phyloP scores from a whole-genome alignment of 2,113 vertebrate genomes.

The Mesoclemmys tuberculata region DNA sequence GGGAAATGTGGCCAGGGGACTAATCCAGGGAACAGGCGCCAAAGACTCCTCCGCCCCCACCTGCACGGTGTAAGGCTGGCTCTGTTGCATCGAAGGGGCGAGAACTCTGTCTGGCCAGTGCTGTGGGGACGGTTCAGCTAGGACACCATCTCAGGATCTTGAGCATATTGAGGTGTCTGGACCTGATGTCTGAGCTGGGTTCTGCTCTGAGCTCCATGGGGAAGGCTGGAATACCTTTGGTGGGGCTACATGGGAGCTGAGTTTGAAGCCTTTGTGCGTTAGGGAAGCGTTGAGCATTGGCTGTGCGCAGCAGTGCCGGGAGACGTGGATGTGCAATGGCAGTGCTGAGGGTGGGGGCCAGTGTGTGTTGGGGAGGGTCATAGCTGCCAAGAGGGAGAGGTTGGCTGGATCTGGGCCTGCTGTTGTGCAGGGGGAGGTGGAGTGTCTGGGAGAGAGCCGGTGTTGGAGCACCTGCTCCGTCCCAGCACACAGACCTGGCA shows the following conservation, averaged over 20 bases:
- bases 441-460: background rate
- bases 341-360: background rate
- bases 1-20: background rate
- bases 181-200: background rate
- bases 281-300: background rate
- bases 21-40: background rate
- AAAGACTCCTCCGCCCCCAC: background rate
- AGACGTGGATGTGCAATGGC: background rate
- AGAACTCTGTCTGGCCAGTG: background rate
- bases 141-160: background rate
- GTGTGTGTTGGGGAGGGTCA: background rate
- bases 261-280: background rate
- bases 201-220: background rate
- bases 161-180: background rate
- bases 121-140: background rate
- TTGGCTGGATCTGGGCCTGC: no score
- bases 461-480: background rate
- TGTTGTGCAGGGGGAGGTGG: no score
- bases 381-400: background rate
- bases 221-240: background rate
- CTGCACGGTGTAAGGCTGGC: background rate
- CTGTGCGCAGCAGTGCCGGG: background rate
- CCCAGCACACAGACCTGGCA: background rate
- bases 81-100: background rate
- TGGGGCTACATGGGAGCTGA: background rate